These are phyloP conservation scores for Erebia aethiops DNA, from an alignment of 2,888 invertebrate species.

Conservation along the genomic window DNA sequence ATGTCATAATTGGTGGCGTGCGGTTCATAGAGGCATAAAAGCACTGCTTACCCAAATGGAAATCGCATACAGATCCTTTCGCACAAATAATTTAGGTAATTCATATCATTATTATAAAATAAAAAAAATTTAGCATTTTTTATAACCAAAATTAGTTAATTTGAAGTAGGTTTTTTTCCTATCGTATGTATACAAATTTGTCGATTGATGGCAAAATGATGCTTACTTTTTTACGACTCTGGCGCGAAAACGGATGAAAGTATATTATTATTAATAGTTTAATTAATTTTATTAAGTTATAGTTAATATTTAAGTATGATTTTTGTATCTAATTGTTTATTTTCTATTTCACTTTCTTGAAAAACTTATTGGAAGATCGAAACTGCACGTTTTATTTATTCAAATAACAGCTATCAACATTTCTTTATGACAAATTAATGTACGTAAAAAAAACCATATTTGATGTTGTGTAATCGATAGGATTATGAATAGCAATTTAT, in stretches of 20 bases:
- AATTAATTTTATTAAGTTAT: constrained; percentile 18
- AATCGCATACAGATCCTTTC: constrained; percentile 19
- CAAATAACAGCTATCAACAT: not conserved
- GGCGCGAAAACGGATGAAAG: constrained; percentile 28
- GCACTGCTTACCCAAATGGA: no score
- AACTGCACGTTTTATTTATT: not conserved
- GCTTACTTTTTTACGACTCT: constrained; percentile 19
- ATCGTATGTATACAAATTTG: not conserved
- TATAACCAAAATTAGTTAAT: not conserved
- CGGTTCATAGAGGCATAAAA: no score
- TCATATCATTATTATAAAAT: not conserved
- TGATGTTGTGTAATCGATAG: not conserved
- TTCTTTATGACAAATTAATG: not conserved
- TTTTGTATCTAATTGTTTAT: not conserved
- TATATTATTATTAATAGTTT: constrained; percentile 9
- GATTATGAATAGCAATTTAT: not conserved
- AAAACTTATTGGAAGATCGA: not conserved
- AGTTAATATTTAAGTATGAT: constrained; percentile 12
- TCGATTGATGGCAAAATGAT: constrained; percentile 20
- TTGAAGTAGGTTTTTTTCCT: not conserved
- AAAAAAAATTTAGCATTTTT: not conserved
- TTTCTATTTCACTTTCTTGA: not conserved
- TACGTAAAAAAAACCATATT: not conserved
- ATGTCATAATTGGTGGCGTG: no score
- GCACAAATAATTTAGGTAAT: constrained; percentile 25